Evolutionary conservation across 2,797 vertebrate genomes (phyloP), one percentile per base, ranked within the genome.

Genomic region (Pseudochaenichthys georgianus): DNA sequence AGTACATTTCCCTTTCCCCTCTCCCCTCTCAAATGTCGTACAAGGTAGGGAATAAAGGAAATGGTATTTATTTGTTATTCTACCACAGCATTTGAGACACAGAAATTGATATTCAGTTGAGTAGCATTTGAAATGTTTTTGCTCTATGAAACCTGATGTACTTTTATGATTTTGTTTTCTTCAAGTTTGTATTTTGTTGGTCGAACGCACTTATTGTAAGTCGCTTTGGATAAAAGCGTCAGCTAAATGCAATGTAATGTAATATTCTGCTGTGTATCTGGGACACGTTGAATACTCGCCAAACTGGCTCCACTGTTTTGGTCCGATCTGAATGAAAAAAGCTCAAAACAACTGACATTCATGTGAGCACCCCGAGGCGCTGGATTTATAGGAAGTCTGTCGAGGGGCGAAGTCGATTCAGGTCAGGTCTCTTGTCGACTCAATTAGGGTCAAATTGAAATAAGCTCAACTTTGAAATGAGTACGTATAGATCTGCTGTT

Each of bases 371-470:
- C 83, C 81, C 0, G 59, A 16, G 86, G 86, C 77, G 0, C 28
- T 73, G 43, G 38, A 62, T 84, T 87, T 21, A 50, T 53, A 78
- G 87, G 85, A 88, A 63, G 80, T 78, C 64, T 77, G 78, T 41
- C 62, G 65, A 42, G 60, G 79, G 75, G 51, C 31, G n/a, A 42
- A 70, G 82, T 78, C 13, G 8, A 81, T 88, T 67, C 64, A 82
- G 84, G 85, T 91, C 90, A 87, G 53, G 76, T 41, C 78, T 75
- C 75, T 38, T 66, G 80, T 89, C 89, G 34, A 52, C 67, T 82
- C 71, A 75, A 88, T 92, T 80, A 68, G 62, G 86, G 80, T 86
- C 86, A 89, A 73, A 82, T 72, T 23, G 54, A 57, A 61, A 57
- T 68, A 67, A 45, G 17, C 15, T 67, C 54, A 48, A 28, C 69